These are phyloP conservation scores for Scrobipalpa atriplicella DNA, from an alignment of 2,888 invertebrate species.

Conservation along the genomic window DNA sequence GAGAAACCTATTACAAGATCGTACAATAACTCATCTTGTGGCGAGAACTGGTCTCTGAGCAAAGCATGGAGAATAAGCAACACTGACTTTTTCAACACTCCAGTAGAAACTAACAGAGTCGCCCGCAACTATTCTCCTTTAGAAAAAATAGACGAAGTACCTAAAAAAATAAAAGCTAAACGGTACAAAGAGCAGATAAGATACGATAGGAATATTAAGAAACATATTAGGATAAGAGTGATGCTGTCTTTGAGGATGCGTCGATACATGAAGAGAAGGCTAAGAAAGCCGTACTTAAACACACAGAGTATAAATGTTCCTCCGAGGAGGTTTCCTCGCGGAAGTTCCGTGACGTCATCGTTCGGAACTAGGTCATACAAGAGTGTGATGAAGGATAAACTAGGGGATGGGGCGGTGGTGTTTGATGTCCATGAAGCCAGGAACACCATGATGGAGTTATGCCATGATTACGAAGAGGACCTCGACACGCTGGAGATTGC, in stretches of 20 bases:
- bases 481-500: constrained; percentile 76
- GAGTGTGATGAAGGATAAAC: constrained; percentile 71
- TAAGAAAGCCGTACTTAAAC: constrained; percentile 37
- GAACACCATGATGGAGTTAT: constrained; percentile 72
- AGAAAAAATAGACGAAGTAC: constrained; percentile 72
- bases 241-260: constrained; percentile 86
- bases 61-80: constrained; percentile 75
- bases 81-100: constrained; percentile 63
- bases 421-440: constrained; percentile 77
- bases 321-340: constrained; percentile 65
- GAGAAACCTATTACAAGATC: constrained; percentile 67
- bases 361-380: constrained; percentile 73
- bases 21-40: constrained; percentile 65
- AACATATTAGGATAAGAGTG: constrained; percentile 85
- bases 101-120: constrained; percentile 54
- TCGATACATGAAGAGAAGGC: constrained; percentile 71
- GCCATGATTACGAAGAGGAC: constrained; percentile 75
- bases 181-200: constrained; percentile 75
- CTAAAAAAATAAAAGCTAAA: constrained; percentile 57
- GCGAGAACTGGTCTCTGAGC: constrained; percentile 80
- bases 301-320: constrained; percentile 61
- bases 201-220: constrained; percentile 83
- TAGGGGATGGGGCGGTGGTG: constrained; percentile 69
- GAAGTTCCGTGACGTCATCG: constrained; percentile 62
- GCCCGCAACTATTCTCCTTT: constrained; percentile 55